Evolutionary conservation across 2,113 vertebrate genomes (phyloP), one percentile per base, ranked within the genome.

Genomic region (Ceuthmochares aereus): DNA sequence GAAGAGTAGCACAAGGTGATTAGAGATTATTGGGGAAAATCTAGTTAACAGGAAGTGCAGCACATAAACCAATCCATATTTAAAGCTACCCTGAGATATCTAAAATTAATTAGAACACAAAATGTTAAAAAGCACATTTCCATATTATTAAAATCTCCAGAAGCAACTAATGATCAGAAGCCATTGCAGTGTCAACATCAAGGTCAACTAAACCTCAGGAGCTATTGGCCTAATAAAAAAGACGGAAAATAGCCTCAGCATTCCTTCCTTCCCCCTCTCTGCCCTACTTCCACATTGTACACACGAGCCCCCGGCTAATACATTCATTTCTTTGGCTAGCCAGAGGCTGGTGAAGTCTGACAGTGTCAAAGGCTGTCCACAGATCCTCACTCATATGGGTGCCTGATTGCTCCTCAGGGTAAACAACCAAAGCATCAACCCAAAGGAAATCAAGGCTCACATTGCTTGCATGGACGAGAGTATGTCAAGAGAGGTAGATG

Each of bases 1-100:
- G 73, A 79, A 79, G 30, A 89, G 80, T 79, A 78, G 47, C 85
- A 73, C 67, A 83, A 90, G 59, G 89, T 88, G 73, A 96, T 94
- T 94, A 85, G 49, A 82, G 55, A 90, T 94, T 90, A 84, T 84
- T 87, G 94, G 88, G 69, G 60, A 87, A 90, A 96, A 92, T 90
- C 69, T 62, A 84, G 80, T 91, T 96, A 94, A 90, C 43, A 72
- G 82, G 84, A 97, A 96, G 74, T 6, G 7, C 2, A 89, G 69
- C 19, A 64, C 66, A 69, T 68, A 55, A 93, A 89, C 73, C 42
- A 79, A 93, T 75, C n/a, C 29, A 68, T 80, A 82, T 75, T 84
- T 64, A 91, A 91, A 92, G 60, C 40, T 63, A 88, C 25, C 32
- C 32, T 54, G 47, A 86, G 68, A 90, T 92, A 87, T 20, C 60